These are phyloP conservation scores for Hipparchia sbordonii DNA, from an alignment of 2,888 invertebrate genomes.

Conservation along the genomic window DNA sequence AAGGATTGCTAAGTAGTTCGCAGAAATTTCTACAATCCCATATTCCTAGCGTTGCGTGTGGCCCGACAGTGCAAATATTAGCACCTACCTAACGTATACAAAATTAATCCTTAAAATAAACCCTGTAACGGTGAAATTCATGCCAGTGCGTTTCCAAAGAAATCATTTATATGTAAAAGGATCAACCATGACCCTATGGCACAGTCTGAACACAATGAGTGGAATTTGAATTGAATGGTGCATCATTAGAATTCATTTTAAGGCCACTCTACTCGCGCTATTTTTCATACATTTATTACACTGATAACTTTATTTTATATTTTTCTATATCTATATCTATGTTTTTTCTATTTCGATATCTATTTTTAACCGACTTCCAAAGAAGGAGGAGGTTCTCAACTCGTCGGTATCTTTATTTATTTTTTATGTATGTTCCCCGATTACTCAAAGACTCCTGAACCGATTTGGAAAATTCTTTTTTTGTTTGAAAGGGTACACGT, in stretches of 20 bases:
- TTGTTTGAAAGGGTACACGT: too few relatives aligned
- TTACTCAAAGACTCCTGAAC: too few relatives aligned
- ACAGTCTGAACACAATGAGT: conserved; percentile 35
- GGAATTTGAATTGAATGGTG: conserved; percentile 37
- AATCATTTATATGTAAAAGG: conserved; percentile 37
- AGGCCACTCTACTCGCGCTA: not conserved
- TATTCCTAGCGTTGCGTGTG: conserved; percentile 9
- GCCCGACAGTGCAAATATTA: conserved; percentile 9
- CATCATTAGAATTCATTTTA: conserved; percentile 37
- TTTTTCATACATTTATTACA: too few relatives aligned
- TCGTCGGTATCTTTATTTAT: too few relatives aligned
- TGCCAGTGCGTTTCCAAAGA: conserved; percentile 21
- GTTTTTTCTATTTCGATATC: too few relatives aligned
- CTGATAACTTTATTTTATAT: too few relatives aligned
- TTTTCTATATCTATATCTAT: too few relatives aligned
- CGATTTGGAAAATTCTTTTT: too few relatives aligned
- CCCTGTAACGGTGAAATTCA: conserved; percentile 22
- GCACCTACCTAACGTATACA: not conserved
- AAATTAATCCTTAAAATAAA: conserved; percentile 8
- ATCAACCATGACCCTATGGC: conserved; percentile 38
- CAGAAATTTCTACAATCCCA: not conserved
- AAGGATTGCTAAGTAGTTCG: not conserved
- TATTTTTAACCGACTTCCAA: too few relatives aligned
- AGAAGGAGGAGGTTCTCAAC: too few relatives aligned
- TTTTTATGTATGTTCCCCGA: too few relatives aligned